phyloP scores from a whole-genome alignment of 1,140 invertebrate genomes.

The Lasioglossum albipes region DNA sequence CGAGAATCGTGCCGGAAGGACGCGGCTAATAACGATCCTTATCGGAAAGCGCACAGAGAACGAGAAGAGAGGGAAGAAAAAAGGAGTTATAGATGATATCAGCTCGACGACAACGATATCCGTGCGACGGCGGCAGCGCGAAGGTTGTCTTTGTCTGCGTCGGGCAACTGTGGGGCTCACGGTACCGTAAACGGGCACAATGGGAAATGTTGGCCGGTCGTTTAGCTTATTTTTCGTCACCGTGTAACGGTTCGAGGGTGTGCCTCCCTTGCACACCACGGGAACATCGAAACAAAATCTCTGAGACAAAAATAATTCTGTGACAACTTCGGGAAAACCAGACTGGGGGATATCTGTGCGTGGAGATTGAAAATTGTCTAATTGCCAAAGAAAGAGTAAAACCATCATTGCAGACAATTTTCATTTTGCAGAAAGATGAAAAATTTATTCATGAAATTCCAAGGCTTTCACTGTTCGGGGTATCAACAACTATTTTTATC shows the following conservation, averaged over 20 bases:
- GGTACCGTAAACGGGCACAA: slow-evolving; percentile 16
- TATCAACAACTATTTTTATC: neutral
- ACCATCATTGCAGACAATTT: too few species aligned
- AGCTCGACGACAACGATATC: slow-evolving; percentile 9
- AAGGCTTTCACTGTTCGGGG: too few species aligned
- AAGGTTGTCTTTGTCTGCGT: slow-evolving; percentile 9
- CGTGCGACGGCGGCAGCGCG: slow-evolving; percentile 5
- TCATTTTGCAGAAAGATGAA: too few species aligned
- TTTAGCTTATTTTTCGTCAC: neutral
- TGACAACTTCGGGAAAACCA: too few species aligned
- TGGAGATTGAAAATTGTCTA: too few species aligned
- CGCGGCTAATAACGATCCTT: slow-evolving; percentile 35
- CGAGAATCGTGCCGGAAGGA: slow-evolving; percentile 36
- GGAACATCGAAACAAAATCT: neutral
- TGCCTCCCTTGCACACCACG: too few species aligned
- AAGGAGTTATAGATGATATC: slow-evolving; percentile 32
- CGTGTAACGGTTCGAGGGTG: neutral
- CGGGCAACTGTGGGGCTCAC: neutral
- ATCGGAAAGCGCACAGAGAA: neutral
- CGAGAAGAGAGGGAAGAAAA: slow-evolving; percentile 8
- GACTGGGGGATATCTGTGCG: neutral
- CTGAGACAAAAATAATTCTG: too few species aligned
- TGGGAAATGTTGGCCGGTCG: neutral
- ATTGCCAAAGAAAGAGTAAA: too few species aligned
- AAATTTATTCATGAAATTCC: too few species aligned